phyloP scores from a whole-genome alignment of 2,797 vertebrate genomes.

The Emys orbicularis region DNA sequence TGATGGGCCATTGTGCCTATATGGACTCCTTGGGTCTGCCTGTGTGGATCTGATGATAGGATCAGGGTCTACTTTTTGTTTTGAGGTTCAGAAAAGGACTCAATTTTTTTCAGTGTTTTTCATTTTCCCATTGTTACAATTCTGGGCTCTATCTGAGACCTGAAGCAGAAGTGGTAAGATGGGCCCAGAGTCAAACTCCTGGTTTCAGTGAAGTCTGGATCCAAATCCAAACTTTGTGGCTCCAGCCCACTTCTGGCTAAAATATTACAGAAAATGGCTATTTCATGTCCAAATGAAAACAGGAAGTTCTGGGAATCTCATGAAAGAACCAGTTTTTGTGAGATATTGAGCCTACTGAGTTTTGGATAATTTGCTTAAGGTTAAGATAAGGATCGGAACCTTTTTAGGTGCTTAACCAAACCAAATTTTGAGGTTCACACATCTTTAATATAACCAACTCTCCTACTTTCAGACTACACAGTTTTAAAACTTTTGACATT shows the following conservation, averaged over 20 bases:
- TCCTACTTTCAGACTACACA: background rate
- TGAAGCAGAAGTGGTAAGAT: background rate
- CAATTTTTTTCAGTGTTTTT: background rate
- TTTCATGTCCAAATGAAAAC: background rate
- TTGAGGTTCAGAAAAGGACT: background rate
- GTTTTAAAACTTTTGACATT: slow-evolving; percentile 3
- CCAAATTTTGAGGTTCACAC: background rate
- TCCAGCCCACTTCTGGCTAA: background rate
- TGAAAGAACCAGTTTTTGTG: background rate
- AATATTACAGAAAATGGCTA: background rate
- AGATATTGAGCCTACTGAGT: background rate
- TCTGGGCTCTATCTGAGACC: background rate
- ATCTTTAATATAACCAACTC: background rate
- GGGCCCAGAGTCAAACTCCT: background rate
- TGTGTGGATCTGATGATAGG: accelerated
- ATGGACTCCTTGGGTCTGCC: background rate
- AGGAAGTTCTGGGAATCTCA: background rate
- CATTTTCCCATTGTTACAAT: background rate
- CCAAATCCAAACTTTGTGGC: background rate
- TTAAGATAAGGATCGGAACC: background rate
- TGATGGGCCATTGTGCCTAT: background rate
- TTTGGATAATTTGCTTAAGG: background rate
- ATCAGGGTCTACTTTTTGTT: background rate
- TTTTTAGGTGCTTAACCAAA: background rate
- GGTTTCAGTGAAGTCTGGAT: background rate